Conservation (phyloP, 1,140 invertebrate genomes). For the Zaprionus vittiger region DNA sequence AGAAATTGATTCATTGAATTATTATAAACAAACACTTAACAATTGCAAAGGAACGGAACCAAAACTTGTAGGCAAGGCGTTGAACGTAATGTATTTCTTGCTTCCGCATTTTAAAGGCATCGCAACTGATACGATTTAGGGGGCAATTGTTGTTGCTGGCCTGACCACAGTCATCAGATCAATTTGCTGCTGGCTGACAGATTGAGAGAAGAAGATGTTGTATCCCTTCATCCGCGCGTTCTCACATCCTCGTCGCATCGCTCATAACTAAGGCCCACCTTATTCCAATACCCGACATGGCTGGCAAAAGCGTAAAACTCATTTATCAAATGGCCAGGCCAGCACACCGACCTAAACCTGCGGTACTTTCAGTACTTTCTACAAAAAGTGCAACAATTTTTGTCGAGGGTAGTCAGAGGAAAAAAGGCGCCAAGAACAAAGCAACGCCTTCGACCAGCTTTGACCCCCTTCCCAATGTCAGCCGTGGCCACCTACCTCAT, state of each 20-base stretch:
- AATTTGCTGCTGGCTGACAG: constrained; percentile 52
- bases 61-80: too few species aligned
- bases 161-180: constrained; percentile 43
- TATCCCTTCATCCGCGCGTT: constrained; percentile 6
- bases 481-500: background rate
- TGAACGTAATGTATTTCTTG: too few species aligned
- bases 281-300: constrained; percentile 20
- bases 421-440: constrained; percentile 42
- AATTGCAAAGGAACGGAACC: too few species aligned
- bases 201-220: constrained; percentile 49
- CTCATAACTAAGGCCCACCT: constrained; percentile 59
- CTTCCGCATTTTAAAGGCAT: background rate
- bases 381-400: constrained; percentile 69
- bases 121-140: constrained; percentile 19
- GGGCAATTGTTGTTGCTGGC: background rate
- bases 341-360: constrained; percentile 51
- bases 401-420: constrained; percentile 30
- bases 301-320: constrained; percentile 71
- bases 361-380: constrained; percentile 15
- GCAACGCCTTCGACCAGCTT: constrained; percentile 32
- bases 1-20: too few species aligned
- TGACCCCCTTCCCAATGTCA: background rate
- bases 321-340: constrained; percentile 73
- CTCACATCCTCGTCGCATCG: constrained; percentile 31
- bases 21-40: too few species aligned